Evolutionary conservation across 2,888 invertebrate species (phyloP).

Genomic region (Allolobophora icterica): DNA sequence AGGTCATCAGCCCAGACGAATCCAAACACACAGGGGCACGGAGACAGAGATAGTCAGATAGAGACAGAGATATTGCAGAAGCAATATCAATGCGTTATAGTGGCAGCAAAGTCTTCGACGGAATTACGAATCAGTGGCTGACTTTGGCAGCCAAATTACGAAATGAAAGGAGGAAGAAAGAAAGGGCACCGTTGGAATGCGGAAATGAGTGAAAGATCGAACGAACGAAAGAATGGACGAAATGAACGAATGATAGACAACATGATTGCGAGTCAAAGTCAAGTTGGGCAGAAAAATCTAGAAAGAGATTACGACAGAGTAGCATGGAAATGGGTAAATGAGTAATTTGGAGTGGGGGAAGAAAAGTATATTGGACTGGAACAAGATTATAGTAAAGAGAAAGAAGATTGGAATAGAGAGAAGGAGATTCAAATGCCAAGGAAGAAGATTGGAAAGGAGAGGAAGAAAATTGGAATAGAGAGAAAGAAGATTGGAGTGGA

Average conservation of each 20-base stretch:
- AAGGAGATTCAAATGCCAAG: no score
- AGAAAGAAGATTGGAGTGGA: no score
- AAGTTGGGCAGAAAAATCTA: background rate
- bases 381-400: no score
- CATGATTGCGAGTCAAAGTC: background rate
- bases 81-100: background rate
- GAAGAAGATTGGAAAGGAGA: no score
- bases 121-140: background rate
- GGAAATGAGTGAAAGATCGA: slow-evolving; percentile 17
- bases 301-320: background rate
- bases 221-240: background rate
- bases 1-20: background rate
- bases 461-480: no score
- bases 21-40: background rate
- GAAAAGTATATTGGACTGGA: no score
- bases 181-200: background rate
- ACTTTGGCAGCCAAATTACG: background rate
- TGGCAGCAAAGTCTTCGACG: background rate
- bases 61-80: background rate
- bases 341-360: background rate
- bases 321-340: background rate
- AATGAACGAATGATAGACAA: slow-evolving; percentile 1
- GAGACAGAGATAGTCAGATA: background rate
- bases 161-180: background rate
- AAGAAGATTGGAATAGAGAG: no score